A percentile compares a stretch with the other conserved stretches of the same genome.
These are phyloP conservation scores for Vidua chalybeata DNA, from an alignment of 2,113 vertebrate genomes.

Conservation along the genomic window DNA sequence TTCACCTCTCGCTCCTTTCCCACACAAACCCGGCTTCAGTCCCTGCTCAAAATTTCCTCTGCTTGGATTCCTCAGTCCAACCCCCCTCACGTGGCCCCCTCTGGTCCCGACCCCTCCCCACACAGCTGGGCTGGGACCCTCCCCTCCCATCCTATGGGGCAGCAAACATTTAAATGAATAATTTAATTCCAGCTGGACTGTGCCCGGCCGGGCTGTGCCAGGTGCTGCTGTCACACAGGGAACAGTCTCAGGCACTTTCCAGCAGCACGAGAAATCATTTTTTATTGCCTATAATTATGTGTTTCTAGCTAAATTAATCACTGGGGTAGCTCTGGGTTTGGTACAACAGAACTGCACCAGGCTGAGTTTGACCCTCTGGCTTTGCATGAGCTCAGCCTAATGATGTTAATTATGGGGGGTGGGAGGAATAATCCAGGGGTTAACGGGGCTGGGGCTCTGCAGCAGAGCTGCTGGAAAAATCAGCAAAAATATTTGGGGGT, in stretches of 20 bases:
- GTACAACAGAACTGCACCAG: neutral
- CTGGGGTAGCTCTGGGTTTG: neutral
- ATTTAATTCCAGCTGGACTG: neutral
- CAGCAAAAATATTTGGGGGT: neutral
- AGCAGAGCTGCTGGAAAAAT: neutral
- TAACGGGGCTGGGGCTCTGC: neutral
- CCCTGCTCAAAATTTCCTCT: neutral
- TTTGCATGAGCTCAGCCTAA: neutral
- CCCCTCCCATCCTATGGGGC: rapidly evolving
- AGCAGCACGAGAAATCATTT: neutral
- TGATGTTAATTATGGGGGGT: neutral
- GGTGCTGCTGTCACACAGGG: neutral
- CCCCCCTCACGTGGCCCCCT: neutral
- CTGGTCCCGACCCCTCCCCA: rapidly evolving
- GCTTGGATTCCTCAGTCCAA: neutral
- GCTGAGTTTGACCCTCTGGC: neutral
- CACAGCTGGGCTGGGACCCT: neutral
- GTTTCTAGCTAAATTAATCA: neutral
- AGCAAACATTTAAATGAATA: neutral
- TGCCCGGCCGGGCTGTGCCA: rapidly evolving
- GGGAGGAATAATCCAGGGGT: neutral
- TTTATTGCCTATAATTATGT: neutral
- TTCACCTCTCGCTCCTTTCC: neutral
- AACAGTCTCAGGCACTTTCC: neutral
- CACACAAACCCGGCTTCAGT: neutral